These are phyloP conservation scores for Tonatia bakeri DNA, from an alignment of 2,113 vertebrate genomes.

Conservation along the genomic window DNA sequence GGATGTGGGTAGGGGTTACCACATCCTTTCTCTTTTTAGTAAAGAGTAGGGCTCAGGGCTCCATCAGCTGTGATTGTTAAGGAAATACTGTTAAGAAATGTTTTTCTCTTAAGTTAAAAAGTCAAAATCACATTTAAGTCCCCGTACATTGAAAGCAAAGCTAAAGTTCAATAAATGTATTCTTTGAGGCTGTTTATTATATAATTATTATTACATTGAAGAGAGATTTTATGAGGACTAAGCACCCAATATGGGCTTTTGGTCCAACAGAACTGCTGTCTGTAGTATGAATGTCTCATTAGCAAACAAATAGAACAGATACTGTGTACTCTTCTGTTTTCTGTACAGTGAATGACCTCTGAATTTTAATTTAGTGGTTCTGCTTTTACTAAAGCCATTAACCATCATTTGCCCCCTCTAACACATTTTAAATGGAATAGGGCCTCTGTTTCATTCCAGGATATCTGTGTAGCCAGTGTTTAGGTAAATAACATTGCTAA, in stretches of 20 bases:
- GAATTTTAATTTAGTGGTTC: neutral
- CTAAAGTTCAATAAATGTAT: neutral
- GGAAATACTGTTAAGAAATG: neutral
- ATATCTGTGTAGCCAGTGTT: neutral
- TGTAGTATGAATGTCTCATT: neutral
- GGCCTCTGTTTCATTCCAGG: neutral
- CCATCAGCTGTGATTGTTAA: neutral
- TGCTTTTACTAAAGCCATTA: neutral
- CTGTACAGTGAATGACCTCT: neutral
- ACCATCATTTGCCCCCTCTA: neutral
- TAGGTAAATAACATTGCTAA: neutral
- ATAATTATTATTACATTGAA: neutral
- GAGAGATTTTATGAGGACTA: neutral
- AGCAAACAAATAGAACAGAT: neutral
- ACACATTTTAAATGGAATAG: neutral
- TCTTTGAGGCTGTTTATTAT: slow-evolving; percentile 14
- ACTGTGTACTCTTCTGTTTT: neutral
- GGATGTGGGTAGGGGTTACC: slow-evolving; percentile 9
- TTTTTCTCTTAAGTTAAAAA: slow-evolving; percentile 48
- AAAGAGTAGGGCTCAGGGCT: neutral
- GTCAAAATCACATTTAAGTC: neutral
- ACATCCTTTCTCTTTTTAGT: neutral
- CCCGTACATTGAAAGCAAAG: neutral
- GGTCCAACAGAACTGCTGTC: neutral
- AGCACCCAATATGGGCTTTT: neutral